Evolutionary conservation across 2,113 vertebrate genomes (phyloP), one percentile per base, ranked within the genome.

Genomic region (Psophia crepitans): DNA sequence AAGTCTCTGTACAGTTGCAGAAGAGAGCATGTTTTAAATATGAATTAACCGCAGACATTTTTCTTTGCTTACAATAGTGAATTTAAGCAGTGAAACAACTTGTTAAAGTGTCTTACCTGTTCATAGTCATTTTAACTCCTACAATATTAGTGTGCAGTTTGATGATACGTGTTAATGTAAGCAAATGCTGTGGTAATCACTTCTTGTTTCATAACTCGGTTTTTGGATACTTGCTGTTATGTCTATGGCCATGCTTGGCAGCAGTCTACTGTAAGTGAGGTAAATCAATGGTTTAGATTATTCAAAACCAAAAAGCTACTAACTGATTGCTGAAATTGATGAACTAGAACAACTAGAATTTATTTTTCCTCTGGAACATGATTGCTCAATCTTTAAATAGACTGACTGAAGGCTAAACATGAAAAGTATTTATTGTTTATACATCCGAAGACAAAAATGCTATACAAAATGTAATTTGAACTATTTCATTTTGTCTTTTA

Each of bases 401-500:
- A 84, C 71, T 65, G 27, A 56, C 57, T 83, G 53, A 92, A 77
- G 41, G 28, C 49, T 70, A 49, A 90, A 51, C 14, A 24, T 89
- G 39, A 51, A 23, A 90, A 86, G 37, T 79, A 57, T 73, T 92
- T 78, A 49, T 85, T 4, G 14, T 75, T 84, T 82, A 64, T 65
- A 56, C 43, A 51, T 63, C 35, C 54, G n/a, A 86, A 92, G 39
- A 71, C 43, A 89, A 86, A 94, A 96, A 57, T 68, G 12, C 41
- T 86, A 28, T 76, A 44, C 48, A 83, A 92, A 82, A 53, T 41
- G 27, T 91, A 85, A 94, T 85, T 73, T 77, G 27, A 88, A 77
- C 82, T 64, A 64, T 89, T 87, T 92, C 3, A 44, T 53, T 93
- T 87, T 97, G 61, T 93, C n/a, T 80, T 84, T 93, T 63, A 98